Conservation (phyloP, 2,797 vertebrate species). For the Hyperoplus lanceolatus region DNA sequence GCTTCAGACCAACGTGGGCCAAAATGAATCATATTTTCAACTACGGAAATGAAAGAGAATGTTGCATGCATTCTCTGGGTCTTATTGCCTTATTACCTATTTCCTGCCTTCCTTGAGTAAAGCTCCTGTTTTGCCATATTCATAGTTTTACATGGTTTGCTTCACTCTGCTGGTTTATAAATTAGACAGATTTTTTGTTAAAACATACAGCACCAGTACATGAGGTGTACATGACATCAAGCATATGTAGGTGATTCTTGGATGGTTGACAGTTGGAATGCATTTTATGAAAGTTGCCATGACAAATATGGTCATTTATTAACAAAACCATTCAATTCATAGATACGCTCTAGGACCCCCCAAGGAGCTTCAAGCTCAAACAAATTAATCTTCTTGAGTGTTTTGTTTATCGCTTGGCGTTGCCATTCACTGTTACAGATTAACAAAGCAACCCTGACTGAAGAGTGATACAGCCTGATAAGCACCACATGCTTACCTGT, state of each 20-base stretch:
- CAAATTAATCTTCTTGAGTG: neutral
- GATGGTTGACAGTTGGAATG: neutral
- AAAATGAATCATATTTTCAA: conserved; percentile 55
- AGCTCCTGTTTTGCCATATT: conserved; percentile 11
- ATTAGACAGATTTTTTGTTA: neutral
- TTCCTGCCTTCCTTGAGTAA: conserved; percentile 28
- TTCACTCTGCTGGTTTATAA: neutral
- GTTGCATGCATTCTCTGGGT: conserved; percentile 24
- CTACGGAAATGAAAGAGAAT: conserved; percentile 72
- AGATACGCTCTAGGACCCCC: conserved; percentile 1
- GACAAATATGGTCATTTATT: conserved; percentile 26
- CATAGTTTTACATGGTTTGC: neutral
- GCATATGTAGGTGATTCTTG: neutral
- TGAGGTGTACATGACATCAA: neutral
- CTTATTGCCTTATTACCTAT: conserved; percentile 42
- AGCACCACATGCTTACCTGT: neutral
- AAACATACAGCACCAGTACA: neutral
- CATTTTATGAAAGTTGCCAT: neutral
- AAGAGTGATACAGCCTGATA: too few species aligned
- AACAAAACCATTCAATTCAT: conserved; percentile 14
- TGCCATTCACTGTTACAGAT: conserved; percentile 39
- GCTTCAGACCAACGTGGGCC: conserved; percentile 44
- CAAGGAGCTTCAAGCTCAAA: neutral
- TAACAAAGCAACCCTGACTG: conserved; percentile 11
- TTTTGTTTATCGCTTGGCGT: conserved; percentile 13